Evolutionary conservation across 2,888 invertebrate species (phyloP).

Genomic region (Spilosoma lubricipeda): DNA sequence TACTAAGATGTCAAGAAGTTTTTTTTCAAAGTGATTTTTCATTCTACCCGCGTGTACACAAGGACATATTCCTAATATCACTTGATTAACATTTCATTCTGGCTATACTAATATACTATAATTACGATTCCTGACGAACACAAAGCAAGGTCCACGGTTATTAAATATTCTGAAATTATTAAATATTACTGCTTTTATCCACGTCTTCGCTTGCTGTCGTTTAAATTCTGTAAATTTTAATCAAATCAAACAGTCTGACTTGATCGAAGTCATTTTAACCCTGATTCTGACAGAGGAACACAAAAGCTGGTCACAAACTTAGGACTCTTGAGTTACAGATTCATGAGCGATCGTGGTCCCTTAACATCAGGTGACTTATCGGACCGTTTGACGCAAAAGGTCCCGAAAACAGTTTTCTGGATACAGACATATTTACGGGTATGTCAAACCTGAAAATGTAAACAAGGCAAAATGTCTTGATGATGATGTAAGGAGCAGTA

Average conservation of each 20-base stretch:
- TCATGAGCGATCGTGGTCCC: no score
- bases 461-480: no score
- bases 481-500: no score
- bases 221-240: not conserved
- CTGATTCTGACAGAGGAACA: no score
- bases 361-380: no score
- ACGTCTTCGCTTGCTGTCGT: not conserved
- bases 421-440: no score
- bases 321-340: no score
- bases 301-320: no score
- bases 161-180: not conserved
- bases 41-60: not conserved
- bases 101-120: not conserved
- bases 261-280: no score
- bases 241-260: not conserved
- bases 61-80: conserved; percentile 8
- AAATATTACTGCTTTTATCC: not conserved
- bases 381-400: no score
- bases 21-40: not conserved
- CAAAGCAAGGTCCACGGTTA: not conserved
- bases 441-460: no score
- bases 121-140: not conserved
- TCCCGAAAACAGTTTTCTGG: no score
- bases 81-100: not conserved
- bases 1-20: not conserved